Evolutionary conservation across 1,140 invertebrate species (phyloP), one percentile per base, ranked within the genome.

Genomic region (Drosophila tani): DNA sequence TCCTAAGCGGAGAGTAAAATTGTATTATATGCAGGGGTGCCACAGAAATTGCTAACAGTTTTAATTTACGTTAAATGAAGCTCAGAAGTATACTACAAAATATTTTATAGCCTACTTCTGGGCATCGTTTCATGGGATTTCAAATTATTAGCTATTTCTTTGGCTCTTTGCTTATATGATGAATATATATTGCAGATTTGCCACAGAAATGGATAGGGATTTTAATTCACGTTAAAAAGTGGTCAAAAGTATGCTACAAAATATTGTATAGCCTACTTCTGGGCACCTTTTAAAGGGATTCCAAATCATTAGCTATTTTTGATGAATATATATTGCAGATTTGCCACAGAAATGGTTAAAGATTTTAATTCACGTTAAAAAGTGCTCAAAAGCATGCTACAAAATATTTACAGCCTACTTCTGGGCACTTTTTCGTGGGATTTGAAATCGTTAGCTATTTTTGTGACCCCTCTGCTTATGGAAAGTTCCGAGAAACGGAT

Each of bases 1-100:
- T 66, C 14, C 15, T 14, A 21, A n/a, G 38, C n/a, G 14, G 24
- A 62, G 41, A 40, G 29, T 67, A 49, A 46, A 57, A 51, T 49
- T 41, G 50, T 53, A 35, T 43, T 21, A 24, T 43, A 35, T 45
- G 3, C 43, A 45, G 29, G 32, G 17, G 32, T 21, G 5, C 9
- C 12, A 19, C 19, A 24, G 19, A n/a, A n/a, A n/a, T n/a, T n/a
- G n/a, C n/a, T n/a, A n/a, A n/a, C n/a, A n/a, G n/a, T 55, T 38
- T 35, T 21, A 55, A 19, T 19, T 19, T 6, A 11, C 12, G 11
- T 19, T 19, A 32, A 53, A 11, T n/a, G n/a, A 17, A 1, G 12
- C 27, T 32, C 17, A 2, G n/a, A 19, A 35, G n/a, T 35, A 3
- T 2, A 11, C 50, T 32, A 45, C 4, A 11, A 35, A 35, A 35